phyloP scores from a whole-genome alignment of 2,797 vertebrate genomes.

The Selene dorsalis region DNA sequence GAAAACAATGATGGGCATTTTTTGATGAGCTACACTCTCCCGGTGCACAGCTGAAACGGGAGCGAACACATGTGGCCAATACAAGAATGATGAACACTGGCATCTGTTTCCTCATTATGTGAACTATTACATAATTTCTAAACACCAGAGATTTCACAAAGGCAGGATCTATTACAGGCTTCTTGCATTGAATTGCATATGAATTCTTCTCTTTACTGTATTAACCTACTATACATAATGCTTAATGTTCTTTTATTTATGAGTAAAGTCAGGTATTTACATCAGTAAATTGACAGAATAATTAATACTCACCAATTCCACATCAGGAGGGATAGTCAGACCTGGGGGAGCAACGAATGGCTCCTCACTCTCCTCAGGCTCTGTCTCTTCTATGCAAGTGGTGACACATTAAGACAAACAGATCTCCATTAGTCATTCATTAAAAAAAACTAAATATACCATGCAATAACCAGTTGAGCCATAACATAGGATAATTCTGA shows the following conservation, averaged over 20 bases:
- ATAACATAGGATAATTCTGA: slow-evolving; percentile 25
- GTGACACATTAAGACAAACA: slow-evolving; percentile 25
- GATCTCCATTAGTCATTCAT: slow-evolving; percentile 9
- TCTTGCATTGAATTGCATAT: neutral
- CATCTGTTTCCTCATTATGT: no score
- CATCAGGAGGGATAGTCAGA: slow-evolving; percentile 92
- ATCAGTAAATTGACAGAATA: slow-evolving; percentile 6
- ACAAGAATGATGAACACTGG: no score
- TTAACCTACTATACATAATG: neutral
- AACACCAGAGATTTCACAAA: no score
- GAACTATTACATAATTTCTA: no score
- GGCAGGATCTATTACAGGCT: no score
- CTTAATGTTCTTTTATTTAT: neutral
- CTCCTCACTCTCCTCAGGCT: slow-evolving; percentile 92
- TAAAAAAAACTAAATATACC: slow-evolving; percentile 21
- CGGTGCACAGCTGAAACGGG: no score
- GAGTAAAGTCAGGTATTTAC: neutral
- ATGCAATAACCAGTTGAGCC: slow-evolving; percentile 17
- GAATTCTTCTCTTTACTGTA: neutral
- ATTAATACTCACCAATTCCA: slow-evolving; percentile 91
- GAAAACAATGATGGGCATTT: no score
- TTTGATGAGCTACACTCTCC: no score
- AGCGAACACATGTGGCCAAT: no score
- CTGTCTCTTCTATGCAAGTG: slow-evolving; percentile 79
- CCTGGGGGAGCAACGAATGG: slow-evolving; percentile 94